phyloP scores from a whole-genome alignment of 2,888 invertebrate species.

The Ochropleura leucogaster region DNA sequence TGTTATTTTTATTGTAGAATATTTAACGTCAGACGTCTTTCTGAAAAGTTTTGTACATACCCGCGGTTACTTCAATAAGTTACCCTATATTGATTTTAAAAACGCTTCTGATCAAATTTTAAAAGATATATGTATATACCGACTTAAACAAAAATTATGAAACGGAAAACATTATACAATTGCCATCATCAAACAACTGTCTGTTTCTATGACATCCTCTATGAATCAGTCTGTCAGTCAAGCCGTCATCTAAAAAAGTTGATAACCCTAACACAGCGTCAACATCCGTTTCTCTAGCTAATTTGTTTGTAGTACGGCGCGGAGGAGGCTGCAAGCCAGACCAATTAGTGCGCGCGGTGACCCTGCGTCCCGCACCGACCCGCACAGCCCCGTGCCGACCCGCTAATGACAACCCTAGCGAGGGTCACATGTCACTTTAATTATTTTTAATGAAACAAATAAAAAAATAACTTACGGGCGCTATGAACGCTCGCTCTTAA shows the following conservation, averaged over 20 bases:
- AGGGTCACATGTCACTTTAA: constrained; percentile 76
- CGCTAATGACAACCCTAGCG: constrained; percentile 76
- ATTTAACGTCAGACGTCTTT: background rate
- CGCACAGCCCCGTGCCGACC: constrained; percentile 64
- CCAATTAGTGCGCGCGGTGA: constrained; percentile 82
- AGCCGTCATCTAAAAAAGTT: constrained; percentile 50
- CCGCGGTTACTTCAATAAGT: no score
- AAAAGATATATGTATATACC: background rate
- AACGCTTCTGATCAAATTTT: background rate
- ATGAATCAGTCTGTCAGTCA: constrained; percentile 42
- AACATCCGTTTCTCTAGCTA: constrained; percentile 81
- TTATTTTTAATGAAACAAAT: constrained; percentile 76
- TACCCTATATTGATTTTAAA: background rate
- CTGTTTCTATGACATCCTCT: constrained; percentile 24
- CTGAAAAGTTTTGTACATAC: background rate
- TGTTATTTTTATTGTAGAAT: background rate
- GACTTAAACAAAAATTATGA: background rate
- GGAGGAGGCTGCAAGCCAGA: constrained; percentile 77
- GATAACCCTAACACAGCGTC: constrained; percentile 74
- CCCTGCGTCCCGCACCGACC: constrained; percentile 67
- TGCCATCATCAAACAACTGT: constrained; percentile 22
- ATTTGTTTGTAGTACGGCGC: constrained; percentile 82
- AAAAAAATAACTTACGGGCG: constrained; percentile 65
- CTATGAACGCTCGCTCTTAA: constrained; percentile 60
- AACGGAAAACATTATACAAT: constrained; percentile 14